Evolutionary conservation across 1,140 invertebrate species (phyloP).

Genomic region (Cotesia vestalis): DNA sequence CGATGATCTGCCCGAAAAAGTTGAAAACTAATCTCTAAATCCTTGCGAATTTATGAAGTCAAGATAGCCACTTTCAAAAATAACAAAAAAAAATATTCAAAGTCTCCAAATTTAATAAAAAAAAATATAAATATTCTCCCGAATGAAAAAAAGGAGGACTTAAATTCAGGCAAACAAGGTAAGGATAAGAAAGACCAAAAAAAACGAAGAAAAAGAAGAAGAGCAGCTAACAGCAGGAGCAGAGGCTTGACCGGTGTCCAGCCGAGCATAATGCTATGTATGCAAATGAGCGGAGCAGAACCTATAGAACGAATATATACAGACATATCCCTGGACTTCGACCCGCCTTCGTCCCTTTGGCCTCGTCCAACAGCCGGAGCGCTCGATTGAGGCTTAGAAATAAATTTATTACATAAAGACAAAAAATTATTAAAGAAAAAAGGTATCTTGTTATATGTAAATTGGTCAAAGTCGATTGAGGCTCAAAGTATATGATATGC

Average conservation of each 20-base stretch:
- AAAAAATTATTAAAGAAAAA: conserved; percentile 58
- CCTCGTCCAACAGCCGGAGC: conserved; percentile 28
- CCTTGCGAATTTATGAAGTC: too few species aligned
- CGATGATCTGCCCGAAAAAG: too few species aligned
- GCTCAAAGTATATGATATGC: conserved; percentile 45
- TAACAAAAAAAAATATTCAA: too few species aligned
- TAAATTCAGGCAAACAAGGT: too few species aligned
- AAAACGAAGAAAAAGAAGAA: background rate
- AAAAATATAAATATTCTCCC: conserved; percentile 15
- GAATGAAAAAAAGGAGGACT: background rate
- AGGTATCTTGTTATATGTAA: conserved; percentile 63
- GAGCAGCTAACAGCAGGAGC: conserved; percentile 36
- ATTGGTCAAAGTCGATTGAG: conserved; percentile 42
- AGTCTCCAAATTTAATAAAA: too few species aligned
- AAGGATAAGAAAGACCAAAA: too few species aligned
- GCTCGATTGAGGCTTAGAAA: conserved; percentile 53
- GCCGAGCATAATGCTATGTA: conserved; percentile 67
- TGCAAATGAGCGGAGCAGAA: conserved; percentile 64
- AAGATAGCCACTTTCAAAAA: too few species aligned
- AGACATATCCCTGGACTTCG: conserved; percentile 39
- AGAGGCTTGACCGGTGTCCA: conserved; percentile 62
- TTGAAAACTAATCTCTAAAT: too few species aligned
- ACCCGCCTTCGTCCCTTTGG: conserved; percentile 36
- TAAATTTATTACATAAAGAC: conserved; percentile 56
- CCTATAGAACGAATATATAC: conserved; percentile 46